Percentiles rank a stretch among this genome's conserved stretches.
Conservation (phyloP, 2,888 invertebrate species). For the Polydrusus cervinus region DNA sequence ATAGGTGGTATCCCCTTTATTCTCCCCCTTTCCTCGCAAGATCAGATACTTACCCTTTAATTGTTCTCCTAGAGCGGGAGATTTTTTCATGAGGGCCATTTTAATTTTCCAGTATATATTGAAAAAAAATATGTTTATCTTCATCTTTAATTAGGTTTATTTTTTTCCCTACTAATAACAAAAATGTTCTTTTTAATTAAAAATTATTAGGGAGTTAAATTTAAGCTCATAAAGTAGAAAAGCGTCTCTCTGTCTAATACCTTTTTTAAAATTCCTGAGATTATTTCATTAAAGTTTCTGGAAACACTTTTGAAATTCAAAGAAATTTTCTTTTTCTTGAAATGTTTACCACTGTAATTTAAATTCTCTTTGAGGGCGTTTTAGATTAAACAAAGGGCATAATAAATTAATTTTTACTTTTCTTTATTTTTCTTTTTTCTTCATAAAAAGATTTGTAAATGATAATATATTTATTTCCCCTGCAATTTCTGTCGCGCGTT, state of each 20-base stretch:
- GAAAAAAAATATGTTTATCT: no score
- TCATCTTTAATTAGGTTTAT: no score
- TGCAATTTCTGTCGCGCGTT: neutral
- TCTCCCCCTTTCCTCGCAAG: no score
- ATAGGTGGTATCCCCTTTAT: no score
- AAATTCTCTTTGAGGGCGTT: slow-evolving; percentile 21
- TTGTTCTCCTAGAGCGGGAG: no score
- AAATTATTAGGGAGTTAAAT: slow-evolving; percentile 1
- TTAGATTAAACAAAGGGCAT: slow-evolving; percentile 29
- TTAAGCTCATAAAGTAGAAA: slow-evolving; percentile 20
- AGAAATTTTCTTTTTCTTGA: slow-evolving; percentile 20
- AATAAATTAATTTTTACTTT: slow-evolving; percentile 30
- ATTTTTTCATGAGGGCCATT: no score
- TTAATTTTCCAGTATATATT: no score
- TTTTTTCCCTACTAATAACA: neutral
- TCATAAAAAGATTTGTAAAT: neutral
- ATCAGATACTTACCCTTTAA: no score
- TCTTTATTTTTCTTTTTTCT: slow-evolving; percentile 9
- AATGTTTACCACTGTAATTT: slow-evolving; percentile 30
- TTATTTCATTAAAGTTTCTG: slow-evolving; percentile 20
- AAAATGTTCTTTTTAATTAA: slow-evolving; percentile 12
- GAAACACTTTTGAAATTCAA: slow-evolving; percentile 16
- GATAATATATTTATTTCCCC: neutral
- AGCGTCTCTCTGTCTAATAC: slow-evolving; percentile 3
- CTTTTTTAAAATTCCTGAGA: slow-evolving; percentile 21